Conservation (phyloP, 2,797 vertebrate genomes). For the Brotula barbata region DNA sequence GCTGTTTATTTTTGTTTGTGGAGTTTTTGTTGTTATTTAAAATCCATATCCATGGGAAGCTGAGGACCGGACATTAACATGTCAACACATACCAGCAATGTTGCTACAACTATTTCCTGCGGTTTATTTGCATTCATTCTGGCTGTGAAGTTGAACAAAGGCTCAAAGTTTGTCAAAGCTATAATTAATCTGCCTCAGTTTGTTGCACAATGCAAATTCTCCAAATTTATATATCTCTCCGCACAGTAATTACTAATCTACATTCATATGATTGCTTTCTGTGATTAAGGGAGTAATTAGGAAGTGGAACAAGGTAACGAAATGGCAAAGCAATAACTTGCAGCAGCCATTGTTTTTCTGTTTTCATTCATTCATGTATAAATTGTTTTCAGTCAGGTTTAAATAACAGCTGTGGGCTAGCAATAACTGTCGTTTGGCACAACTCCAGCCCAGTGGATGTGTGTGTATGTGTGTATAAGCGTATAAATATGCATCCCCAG, state of each 20-base stretch:
- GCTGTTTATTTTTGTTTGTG: slow-evolving; percentile 47
- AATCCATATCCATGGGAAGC: slow-evolving; percentile 53
- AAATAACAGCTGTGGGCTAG: slow-evolving; percentile 25
- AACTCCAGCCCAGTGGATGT: not conserved
- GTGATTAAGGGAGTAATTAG: slow-evolving; percentile 35
- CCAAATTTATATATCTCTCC: not conserved
- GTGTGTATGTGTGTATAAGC: slow-evolving; percentile 7
- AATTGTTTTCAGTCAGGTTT: slow-evolving; percentile 38
- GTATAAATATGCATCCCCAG: slow-evolving; percentile 14
- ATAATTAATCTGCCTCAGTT: not conserved
- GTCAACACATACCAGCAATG: slow-evolving; percentile 48
- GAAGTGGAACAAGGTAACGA: slow-evolving; percentile 11
- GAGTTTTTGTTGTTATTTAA: slow-evolving; percentile 47
- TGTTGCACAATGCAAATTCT: not conserved
- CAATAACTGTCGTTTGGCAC: not conserved
- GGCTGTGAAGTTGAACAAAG: slow-evolving; percentile 26
- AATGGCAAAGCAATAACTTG: slow-evolving; percentile 22
- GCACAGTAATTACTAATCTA: slow-evolving; percentile 11
- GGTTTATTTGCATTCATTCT: slow-evolving; percentile 53
- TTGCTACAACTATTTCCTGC: slow-evolving; percentile 52
- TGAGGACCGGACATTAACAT: slow-evolving; percentile 25
- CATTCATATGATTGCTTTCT: slow-evolving; percentile 7
- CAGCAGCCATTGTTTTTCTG: slow-evolving; percentile 5
- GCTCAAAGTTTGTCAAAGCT: slow-evolving; percentile 31
- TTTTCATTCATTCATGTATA: slow-evolving; percentile 27